Base-by-base conservation (phyloP, 2,113 vertebrate species). In the Antigone vipio region DNA sequence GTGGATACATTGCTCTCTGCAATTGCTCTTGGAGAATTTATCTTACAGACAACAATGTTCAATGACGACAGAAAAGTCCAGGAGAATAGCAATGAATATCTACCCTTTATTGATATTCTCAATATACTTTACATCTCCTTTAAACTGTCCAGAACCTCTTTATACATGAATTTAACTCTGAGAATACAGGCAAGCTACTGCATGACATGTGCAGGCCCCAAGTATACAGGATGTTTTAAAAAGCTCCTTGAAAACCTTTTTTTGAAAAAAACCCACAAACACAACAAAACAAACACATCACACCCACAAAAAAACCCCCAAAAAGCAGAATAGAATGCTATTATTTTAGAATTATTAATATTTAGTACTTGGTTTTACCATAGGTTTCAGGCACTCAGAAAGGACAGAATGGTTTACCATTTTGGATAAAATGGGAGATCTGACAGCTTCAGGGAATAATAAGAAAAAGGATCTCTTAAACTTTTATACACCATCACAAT, bases 51-150 rank as follows among this genome's bases (percentile, higher is more conserved):
- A 87, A 81, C 69, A 94, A 82, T 62, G 66, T 76, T 73, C 62
- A 75, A 30, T n/a, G 89, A 95, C 3, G 11, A 74, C 42, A 91
- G 74, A 88, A 91, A 93, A 89, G 84, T 96, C 85, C 30, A 75
- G 27, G 60, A 88, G 92, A 95, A 82, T 85, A 93, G 79, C 85
- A 89, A 95, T 76, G 52, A 93, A 47, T 91, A 94, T 87, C 73
- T 87, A 89, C 24, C 49, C 74, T 89, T 88, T 88, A 92, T 95
- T 93, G 81, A 95, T 91, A 88, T 79, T 89, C 87, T 89, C 87
- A 88, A 26, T 85, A 94, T 82, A 40, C 75, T 91, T 91, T 94
- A 95, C 53, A 88, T 79, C 87, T 93, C 66, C 84, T 94, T 95
- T 89, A 89, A 93, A 82, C 30, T 91, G 74, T 82, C 67, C 40